phyloP scores from a whole-genome alignment of 2,113 vertebrate genomes.

The Coregonus clupeaformis region DNA sequence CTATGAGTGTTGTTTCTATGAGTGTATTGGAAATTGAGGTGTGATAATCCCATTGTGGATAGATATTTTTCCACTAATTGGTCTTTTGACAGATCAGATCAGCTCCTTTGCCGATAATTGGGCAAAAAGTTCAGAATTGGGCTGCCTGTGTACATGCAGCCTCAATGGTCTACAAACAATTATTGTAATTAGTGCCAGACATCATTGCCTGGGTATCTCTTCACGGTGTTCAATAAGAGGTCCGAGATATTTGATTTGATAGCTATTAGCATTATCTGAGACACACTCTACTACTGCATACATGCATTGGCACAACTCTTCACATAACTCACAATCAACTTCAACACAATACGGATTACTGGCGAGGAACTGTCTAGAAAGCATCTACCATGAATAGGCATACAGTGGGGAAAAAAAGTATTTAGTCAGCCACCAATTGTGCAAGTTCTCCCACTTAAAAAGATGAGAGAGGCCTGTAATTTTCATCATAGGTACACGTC shows the following conservation, averaged over 20 bases:
- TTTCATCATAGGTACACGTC: too few species aligned
- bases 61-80: too few species aligned
- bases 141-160: too few species aligned
- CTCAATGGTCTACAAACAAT: too few species aligned
- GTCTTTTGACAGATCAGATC: too few species aligned
- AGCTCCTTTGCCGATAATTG: too few species aligned
- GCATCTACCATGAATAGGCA: slow-evolving; percentile 35
- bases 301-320: slow-evolving; percentile 43
- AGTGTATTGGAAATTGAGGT: not conserved
- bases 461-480: too few species aligned
- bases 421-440: too few species aligned
- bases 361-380: slow-evolving; percentile 71
- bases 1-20: not conserved
- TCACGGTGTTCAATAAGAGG: not conserved
- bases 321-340: slow-evolving; percentile 50
- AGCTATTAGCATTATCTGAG: slow-evolving; percentile 4
- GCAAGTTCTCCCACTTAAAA: too few species aligned
- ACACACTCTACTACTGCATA: slow-evolving; percentile 5
- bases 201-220: too few species aligned
- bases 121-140: too few species aligned
- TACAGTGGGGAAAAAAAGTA: slow-evolving; percentile 15
- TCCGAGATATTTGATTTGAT: not conserved
- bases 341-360: slow-evolving; percentile 50
- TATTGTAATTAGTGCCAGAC: too few species aligned
- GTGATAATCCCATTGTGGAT: not conserved